Evolutionary conservation across 2,113 vertebrate species (phyloP).

Genomic region (Thermophis baileyi): DNA sequence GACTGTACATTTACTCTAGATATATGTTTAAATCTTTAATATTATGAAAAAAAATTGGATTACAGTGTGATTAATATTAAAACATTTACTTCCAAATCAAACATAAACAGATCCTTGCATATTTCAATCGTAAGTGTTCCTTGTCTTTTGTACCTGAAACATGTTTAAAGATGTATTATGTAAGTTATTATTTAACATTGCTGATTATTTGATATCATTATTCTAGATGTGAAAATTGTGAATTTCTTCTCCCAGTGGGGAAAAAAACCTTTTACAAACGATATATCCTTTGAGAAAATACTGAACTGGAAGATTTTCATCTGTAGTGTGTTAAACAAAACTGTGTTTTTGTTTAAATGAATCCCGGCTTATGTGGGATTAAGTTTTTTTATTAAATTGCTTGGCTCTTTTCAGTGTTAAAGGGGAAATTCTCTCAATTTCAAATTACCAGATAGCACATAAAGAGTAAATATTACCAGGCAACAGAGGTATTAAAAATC

Average conservation of each 20-base stretch:
- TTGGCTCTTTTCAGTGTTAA: constrained; percentile 24
- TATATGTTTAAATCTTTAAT: not conserved
- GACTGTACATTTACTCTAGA: not conserved
- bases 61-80: not conserved
- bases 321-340: not conserved
- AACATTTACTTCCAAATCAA: not conserved
- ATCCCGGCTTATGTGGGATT: not conserved
- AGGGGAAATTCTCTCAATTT: not conserved
- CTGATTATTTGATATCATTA: not conserved
- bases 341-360: constrained; percentile 4
- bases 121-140: not conserved
- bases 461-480: not conserved
- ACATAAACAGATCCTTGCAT: not conserved
- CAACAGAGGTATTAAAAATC: constrained; percentile 22
- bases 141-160: not conserved
- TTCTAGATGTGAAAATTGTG: not conserved
- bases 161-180: not conserved
- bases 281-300: not conserved
- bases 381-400: constrained; percentile 22
- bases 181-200: rapidly evolving
- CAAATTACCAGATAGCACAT: constrained; percentile 5
- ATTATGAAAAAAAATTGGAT: not conserved
- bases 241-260: not conserved
- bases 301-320: not conserved
- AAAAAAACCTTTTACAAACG: not conserved